phyloP scores from a whole-genome alignment of 2,888 invertebrate species.

The Mythimna lalbum region DNA sequence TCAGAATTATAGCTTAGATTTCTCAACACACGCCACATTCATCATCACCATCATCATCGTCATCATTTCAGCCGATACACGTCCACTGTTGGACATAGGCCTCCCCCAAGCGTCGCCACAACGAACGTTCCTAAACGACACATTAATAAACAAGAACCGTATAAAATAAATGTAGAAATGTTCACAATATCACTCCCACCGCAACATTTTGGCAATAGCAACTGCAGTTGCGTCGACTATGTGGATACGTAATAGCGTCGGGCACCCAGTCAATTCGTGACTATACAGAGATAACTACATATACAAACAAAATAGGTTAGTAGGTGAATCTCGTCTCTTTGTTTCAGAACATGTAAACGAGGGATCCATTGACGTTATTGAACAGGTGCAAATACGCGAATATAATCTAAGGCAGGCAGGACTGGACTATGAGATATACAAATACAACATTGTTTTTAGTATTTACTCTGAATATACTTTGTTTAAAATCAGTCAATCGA shows the following conservation, averaged over 20 bases:
- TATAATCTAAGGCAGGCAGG: conserved; percentile 44
- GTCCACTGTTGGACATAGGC: too few species aligned
- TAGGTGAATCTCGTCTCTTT: conserved; percentile 75
- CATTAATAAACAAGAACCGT: neutral
- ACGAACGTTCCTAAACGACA: too few species aligned
- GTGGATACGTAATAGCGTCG: conserved; percentile 50
- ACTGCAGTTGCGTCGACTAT: conserved; percentile 34
- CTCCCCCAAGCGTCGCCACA: too few species aligned
- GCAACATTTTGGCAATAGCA: conserved; percentile 40
- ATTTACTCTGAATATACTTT: too few species aligned
- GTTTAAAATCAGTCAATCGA: too few species aligned
- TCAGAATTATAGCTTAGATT: neutral
- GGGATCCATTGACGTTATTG: conserved; percentile 64
- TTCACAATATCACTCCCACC: neutral
- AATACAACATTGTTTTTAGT: conserved; percentile 6
- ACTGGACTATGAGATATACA: conserved; percentile 49
- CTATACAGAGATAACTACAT: conserved; percentile 58
- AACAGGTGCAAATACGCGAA: conserved; percentile 62
- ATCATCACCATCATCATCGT: too few species aligned
- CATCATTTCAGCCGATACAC: too few species aligned
- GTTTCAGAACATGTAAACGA: conserved; percentile 68
- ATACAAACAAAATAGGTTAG: conserved; percentile 70
- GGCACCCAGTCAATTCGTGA: conserved; percentile 68
- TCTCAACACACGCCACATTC: neutral
- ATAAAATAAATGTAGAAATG: neutral